Percentiles rank a stretch among this genome's conserved stretches.
Conservation (phyloP, 2,888 invertebrate genomes). For the Macrosiphum euphorbiae region DNA sequence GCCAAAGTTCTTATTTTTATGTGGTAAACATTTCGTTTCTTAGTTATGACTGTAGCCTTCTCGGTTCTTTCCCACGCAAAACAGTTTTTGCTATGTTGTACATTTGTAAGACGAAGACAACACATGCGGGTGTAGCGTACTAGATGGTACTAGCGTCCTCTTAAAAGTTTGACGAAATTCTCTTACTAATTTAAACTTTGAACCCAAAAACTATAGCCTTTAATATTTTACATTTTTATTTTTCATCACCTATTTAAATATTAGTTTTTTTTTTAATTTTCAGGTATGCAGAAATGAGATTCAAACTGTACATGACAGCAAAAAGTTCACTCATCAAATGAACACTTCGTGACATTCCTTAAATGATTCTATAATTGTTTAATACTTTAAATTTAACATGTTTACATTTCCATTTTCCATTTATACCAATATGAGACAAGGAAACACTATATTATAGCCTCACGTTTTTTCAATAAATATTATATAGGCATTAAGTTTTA, state of each 20-base stretch:
- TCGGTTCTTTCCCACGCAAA: too few relatives aligned
- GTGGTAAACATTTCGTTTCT: too few relatives aligned
- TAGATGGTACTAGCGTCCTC: too few relatives aligned
- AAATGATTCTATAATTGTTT: not conserved
- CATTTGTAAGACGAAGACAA: too few relatives aligned
- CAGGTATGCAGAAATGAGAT: constrained; percentile 63
- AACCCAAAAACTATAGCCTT: not conserved
- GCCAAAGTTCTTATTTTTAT: too few relatives aligned
- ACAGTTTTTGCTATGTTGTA: too few relatives aligned
- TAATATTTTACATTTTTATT: not conserved
- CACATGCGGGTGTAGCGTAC: too few relatives aligned
- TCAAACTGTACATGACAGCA: constrained; percentile 49
- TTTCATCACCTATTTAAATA: not conserved
- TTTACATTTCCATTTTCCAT: not conserved
- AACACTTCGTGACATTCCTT: not conserved
- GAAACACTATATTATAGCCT: not conserved
- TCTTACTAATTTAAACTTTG: not conserved
- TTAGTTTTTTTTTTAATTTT: constrained; percentile 66
- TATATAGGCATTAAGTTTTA: not conserved
- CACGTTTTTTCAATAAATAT: not conserved
- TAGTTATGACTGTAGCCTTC: too few relatives aligned
- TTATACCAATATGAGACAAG: not conserved
- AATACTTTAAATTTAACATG: not conserved
- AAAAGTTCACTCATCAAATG: constrained; percentile 54
- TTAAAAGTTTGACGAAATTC: not conserved